These are phyloP conservation scores for Pempheris klunzingeri DNA, from an alignment of 2,797 vertebrate species.

Conservation along the genomic window DNA sequence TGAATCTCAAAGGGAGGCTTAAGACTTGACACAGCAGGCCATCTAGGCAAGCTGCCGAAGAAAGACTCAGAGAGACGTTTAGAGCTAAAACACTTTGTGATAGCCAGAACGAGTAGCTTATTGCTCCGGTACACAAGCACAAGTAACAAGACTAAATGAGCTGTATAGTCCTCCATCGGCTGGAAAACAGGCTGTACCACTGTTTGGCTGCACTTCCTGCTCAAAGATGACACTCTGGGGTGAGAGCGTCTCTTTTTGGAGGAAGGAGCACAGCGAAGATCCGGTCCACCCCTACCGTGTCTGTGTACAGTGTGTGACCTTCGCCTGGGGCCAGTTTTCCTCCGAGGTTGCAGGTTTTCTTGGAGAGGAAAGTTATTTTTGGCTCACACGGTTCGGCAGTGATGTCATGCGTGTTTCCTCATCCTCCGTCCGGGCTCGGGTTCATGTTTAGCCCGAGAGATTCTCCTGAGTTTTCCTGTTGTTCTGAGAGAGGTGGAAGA, in stretches of 20 bases:
- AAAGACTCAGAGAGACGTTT: conserved; percentile 28
- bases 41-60: conserved; percentile 49
- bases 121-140: conserved; percentile 20
- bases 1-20: conserved; percentile 66
- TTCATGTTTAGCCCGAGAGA: conserved; percentile 77
- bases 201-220: conserved; percentile 51
- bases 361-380: conserved; percentile 71
- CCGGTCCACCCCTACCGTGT: conserved; percentile 28
- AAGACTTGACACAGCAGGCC: conserved; percentile 66
- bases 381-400: conserved; percentile 58
- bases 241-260: conserved; percentile 44
- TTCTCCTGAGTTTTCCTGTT: conserved; percentile 82
- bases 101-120: conserved; percentile 25
- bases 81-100: conserved; percentile 43
- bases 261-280: conserved; percentile 59
- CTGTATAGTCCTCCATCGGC: background rate
- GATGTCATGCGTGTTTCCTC: conserved; percentile 82
- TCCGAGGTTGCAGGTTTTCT: conserved; percentile 63
- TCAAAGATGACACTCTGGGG: conserved; percentile 18
- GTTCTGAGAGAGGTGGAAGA: conserved; percentile 71
- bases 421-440: conserved; percentile 72
- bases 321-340: conserved; percentile 50
- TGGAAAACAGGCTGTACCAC: background rate
- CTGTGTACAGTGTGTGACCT: conserved; percentile 52
- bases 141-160: conserved; percentile 21